phyloP scores from a whole-genome alignment of 2,888 invertebrate species.

The Incurvaria masculella region DNA sequence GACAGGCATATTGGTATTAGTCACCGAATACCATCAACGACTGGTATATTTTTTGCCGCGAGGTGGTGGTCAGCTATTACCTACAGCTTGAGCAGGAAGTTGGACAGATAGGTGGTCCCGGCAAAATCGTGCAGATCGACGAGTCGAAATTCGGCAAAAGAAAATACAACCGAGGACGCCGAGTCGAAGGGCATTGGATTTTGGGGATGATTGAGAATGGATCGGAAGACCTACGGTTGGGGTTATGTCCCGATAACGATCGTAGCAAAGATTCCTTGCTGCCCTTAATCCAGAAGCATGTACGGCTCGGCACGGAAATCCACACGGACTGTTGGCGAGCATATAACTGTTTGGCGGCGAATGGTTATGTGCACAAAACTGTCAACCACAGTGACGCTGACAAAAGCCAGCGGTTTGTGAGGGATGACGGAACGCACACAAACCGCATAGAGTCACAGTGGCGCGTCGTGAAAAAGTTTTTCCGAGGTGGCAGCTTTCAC shows the following conservation, averaged over 20 bases:
- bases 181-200: conserved; percentile 11
- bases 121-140: conserved; percentile 13
- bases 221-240: background rate
- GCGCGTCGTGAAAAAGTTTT: conserved; percentile 1
- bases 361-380: too few species aligned
- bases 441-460: conserved; percentile 3
- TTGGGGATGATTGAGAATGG: conserved; percentile 3
- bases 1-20: background rate
- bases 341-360: too few species aligned
- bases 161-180: conserved; percentile 11
- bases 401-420: too few species aligned
- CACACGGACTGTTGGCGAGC: too few species aligned
- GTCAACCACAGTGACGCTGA: too few species aligned
- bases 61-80: background rate
- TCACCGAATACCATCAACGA: background rate
- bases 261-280: too few species aligned
- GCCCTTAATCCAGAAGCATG: too few species aligned
- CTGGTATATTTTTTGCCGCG: background rate
- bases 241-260: background rate
- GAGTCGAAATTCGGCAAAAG: conserved; percentile 14
- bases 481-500: background rate
- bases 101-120: conserved; percentile 13
- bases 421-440: background rate
- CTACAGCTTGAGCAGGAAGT: conserved; percentile 1
- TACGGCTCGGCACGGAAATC: too few species aligned